These are phyloP conservation scores for Hydrolagus affinis DNA, from an alignment of 2,113 vertebrate genomes.

Conservation along the genomic window DNA sequence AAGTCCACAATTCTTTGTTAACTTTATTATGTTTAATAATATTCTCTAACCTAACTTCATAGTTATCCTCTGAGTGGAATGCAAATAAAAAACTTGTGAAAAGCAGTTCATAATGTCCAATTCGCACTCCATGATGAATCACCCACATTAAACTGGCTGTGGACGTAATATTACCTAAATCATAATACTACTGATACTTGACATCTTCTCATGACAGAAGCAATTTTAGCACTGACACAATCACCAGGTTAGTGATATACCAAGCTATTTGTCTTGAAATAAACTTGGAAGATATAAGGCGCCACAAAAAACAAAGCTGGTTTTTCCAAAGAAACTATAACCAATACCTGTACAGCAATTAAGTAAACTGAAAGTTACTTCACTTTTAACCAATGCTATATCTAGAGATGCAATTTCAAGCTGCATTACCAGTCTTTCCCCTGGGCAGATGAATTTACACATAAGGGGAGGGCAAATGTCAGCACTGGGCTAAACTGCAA, in stretches of 20 bases:
- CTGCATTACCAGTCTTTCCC: background rate
- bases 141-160: background rate
- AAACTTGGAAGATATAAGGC: background rate
- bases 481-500: too few species aligned
- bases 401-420: background rate
- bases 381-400: background rate
- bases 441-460: background rate
- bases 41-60: background rate
- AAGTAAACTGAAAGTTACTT: background rate
- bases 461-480: background rate
- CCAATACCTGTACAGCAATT: background rate
- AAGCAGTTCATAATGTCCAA: background rate
- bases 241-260: too few species aligned
- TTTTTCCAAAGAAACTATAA: background rate
- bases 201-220: too few species aligned
- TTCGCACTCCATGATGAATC: background rate
- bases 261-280: background rate
- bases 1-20: background rate
- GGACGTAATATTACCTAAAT: background rate
- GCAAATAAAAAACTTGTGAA: background rate
- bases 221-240: too few species aligned
- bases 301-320: background rate
- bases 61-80: background rate
- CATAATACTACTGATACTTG: background rate
- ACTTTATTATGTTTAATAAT: background rate